A percentile compares a stretch with the other conserved stretches of the same genome.
Conservation (phyloP, 2,113 vertebrate species). For the Colistium nudipinnis region DNA sequence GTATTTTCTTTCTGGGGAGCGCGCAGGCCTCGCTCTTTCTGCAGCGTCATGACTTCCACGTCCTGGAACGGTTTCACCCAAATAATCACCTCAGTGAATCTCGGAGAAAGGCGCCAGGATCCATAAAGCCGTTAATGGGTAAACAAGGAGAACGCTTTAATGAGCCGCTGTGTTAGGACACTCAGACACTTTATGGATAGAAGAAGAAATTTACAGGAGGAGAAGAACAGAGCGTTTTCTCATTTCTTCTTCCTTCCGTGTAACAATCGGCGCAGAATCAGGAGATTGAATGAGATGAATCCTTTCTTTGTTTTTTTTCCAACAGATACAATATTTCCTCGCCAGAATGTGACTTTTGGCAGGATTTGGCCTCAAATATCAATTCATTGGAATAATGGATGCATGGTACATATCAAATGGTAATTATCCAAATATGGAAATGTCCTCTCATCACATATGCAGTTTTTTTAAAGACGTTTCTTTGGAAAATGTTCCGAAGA, state of each 20-base stretch:
- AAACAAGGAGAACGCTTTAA: not conserved
- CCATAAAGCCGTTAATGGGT: not conserved
- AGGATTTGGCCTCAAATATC: too few species aligned
- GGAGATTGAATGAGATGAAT: too few species aligned
- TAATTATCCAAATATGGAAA: slow-evolving; percentile 14
- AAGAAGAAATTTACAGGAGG: too few species aligned
- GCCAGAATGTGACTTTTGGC: too few species aligned
- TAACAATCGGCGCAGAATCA: too few species aligned
- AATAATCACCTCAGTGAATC: slow-evolving; percentile 32
- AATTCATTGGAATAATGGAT: not conserved
- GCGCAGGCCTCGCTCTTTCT: slow-evolving; percentile 14
- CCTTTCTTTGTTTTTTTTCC: too few species aligned
- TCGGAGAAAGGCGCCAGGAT: not conserved
- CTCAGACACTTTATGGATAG: too few species aligned
- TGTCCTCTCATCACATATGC: slow-evolving; percentile 25
- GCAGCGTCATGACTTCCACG: slow-evolving; percentile 47
- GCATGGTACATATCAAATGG: not conserved
- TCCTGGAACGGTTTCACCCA: slow-evolving; percentile 13
- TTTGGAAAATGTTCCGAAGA: slow-evolving; percentile 15
- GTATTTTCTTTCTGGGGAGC: too few species aligned
- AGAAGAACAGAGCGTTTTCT: too few species aligned
- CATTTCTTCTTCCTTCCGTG: too few species aligned
- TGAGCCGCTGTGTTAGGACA: not conserved
- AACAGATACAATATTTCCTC: too few species aligned
- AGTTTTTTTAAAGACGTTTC: slow-evolving; percentile 31